These are phyloP conservation scores for Ptychochromis oligacanthus DNA, from an alignment of 2,113 vertebrate genomes.

Conservation along the genomic window DNA sequence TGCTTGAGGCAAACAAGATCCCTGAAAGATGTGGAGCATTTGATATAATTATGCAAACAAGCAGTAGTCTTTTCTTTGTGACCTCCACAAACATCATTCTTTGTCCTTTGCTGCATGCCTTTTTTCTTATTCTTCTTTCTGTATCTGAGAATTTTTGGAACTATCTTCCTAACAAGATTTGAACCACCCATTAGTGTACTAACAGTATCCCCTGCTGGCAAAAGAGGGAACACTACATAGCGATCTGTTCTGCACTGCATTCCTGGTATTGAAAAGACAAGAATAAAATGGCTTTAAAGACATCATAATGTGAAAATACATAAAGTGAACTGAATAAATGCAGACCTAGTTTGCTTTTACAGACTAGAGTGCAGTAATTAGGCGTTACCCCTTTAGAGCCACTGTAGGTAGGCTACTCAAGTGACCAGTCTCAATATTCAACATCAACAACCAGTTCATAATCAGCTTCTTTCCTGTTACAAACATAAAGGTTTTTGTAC, in stretches of 20 bases:
- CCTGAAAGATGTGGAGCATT: constrained; percentile 22
- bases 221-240: constrained; percentile 34
- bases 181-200: constrained; percentile 51
- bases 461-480: not conserved
- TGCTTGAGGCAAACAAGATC: constrained; percentile 8
- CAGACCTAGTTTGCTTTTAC: not conserved
- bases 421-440: not conserved
- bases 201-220: constrained; percentile 73
- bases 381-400: constrained; percentile 17
- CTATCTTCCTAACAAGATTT: not conserved
- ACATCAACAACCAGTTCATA: constrained; percentile 23
- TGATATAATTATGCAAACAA: constrained; percentile 39
- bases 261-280: not conserved
- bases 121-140: not conserved
- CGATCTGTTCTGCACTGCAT: not conserved
- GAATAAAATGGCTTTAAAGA: not conserved
- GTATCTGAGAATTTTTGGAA: not conserved
- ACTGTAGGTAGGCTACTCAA: constrained; percentile 20
- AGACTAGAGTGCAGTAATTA: not conserved
- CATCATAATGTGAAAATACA: not conserved
- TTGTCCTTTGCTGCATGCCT: constrained; percentile 20
- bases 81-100: constrained; percentile 23
- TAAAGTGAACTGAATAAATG: not conserved
- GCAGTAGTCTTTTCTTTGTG: not conserved
- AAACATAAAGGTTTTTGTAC: not conserved